Evolutionary conservation across 2,888 invertebrate genomes (phyloP), one percentile per base, ranked within the genome.

Genomic region (Candidula unifasciata): DNA sequence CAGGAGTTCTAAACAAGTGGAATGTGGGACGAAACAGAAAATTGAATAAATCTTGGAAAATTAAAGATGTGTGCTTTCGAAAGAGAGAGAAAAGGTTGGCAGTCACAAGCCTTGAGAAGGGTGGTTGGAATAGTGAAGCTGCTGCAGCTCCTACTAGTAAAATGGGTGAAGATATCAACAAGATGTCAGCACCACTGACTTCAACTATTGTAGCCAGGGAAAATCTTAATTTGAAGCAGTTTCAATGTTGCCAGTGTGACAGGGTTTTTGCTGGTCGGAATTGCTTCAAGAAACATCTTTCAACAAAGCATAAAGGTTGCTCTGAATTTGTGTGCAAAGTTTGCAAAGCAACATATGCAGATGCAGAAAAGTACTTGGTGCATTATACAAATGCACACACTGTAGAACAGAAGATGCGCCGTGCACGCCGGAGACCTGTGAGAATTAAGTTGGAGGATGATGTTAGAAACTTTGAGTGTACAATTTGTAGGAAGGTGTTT

Each of bases 401-500:
- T 35, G 37, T 27, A 78, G 24, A 78, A 78, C 21, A 30, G 33
- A 27, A 52, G 54, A 74, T 54, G 27, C 54, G 30, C 1, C 74
- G 54, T 16, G 21, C 52, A 54, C 52, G 30, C 18, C 1, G 30
- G 52, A 5, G 24, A n/a, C 37, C 60, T 64, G 35, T 37, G n/a
- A 64, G 60, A 64, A n/a, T 37, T 24, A 78, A 37, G 60, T 13
- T 35, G 13, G 35, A 33, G 21, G 35, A 37, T 10, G 37, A 78
- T 8, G 33, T 77, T 21, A n/a, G 35, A 3, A 78, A 21, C 27
- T 78, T 64, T 24, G 24, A 78, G 24, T 78, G 77, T n/a, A 35
- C n/a, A 78, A 35, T 64, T 13, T 78, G 77, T 78, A 64, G 35
- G n/a, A 78, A 35, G 18, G n/a, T 64, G 10, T 78, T 78, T 78